phyloP scores from a whole-genome alignment of 2,888 invertebrate species.

The Agrochola litura region DNA sequence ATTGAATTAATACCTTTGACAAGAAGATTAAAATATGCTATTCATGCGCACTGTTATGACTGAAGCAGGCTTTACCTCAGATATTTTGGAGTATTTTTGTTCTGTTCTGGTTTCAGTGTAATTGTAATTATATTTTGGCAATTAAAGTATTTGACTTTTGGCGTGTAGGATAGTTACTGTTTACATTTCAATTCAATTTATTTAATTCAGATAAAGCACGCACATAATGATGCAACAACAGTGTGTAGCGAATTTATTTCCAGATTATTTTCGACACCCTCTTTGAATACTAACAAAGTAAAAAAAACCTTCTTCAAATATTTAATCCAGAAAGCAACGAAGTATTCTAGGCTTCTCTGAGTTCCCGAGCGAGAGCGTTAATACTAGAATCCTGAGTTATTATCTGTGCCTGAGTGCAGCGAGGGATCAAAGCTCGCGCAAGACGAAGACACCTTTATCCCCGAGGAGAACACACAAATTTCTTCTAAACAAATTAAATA shows the following conservation, averaged over 20 bases:
- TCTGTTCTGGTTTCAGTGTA: background rate
- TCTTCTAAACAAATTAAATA: background rate
- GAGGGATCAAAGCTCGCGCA: background rate
- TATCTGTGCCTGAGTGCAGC: too few relatives aligned
- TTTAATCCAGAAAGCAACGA: background rate
- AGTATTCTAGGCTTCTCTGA: too few relatives aligned
- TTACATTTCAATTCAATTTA: background rate
- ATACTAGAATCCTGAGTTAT: too few relatives aligned
- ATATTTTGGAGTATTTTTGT: background rate
- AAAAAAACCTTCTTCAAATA: background rate
- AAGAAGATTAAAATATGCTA: conserved; percentile 43
- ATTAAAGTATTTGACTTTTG: background rate
- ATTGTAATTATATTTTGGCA: background rate
- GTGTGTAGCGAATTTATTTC: background rate
- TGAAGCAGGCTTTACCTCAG: conserved; percentile 5
- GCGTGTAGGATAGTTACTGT: background rate
- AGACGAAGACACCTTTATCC: background rate
- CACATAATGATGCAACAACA: background rate
- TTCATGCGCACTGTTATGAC: conserved; percentile 18
- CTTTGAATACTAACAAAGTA: background rate
- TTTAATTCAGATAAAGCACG: background rate
- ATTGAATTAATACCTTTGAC: conserved; percentile 41
- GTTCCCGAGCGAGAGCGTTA: too few relatives aligned
- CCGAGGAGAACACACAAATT: background rate
- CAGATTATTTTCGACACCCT: background rate